Evolutionary conservation across 2,797 vertebrate species (phyloP), one percentile per base, ranked within the genome.

Genomic region (Pangasius macronema): DNA sequence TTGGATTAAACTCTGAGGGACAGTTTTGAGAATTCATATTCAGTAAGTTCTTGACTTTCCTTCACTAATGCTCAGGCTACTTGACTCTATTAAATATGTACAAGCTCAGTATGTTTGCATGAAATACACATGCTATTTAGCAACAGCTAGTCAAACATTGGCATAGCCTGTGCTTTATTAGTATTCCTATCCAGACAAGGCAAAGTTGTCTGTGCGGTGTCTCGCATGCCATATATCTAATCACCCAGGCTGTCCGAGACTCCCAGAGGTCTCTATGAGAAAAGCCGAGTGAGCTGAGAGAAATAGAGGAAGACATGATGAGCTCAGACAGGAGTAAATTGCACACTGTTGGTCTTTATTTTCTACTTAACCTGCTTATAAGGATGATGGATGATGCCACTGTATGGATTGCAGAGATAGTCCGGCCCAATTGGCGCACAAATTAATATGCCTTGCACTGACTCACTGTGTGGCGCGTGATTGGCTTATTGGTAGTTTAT

Each of bases 251-350:
- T 85, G 87, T 70, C 84, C 57, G 22, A 88, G 24, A 36, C 87
- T 65, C 81, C 84, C 72, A 61, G 76, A 72, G 83, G 87, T 85
- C 87, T 80, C 42, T 76, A 51, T 57, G 65, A 84, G 67, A 79
- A 30, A 39, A 49, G 13, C 68, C n/a, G 59, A 0, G 16, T n/a
- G 39, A 65, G 81, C 33, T 33, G 61, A 84, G 75, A 63, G 83
- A 89, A 91, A 91, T 57, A 53, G 59, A 82, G 55, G 46, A 51
- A 83, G 68, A 90, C 82, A 83, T 93, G 89, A 93, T 94, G 89
- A 90, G 87, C 91, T 83, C 87, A 65, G 93, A 92, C 92, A 92
- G 86, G 63, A 91, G 73, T 89, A 90, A 92, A 92, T 93, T 90
- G 87, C 76, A 57, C 79, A 84, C 88, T 89, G 90, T 90, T 91